These are phyloP conservation scores for Priocnemis perturbator DNA, from an alignment of 2,888 invertebrate genomes.

Conservation along the genomic window DNA sequence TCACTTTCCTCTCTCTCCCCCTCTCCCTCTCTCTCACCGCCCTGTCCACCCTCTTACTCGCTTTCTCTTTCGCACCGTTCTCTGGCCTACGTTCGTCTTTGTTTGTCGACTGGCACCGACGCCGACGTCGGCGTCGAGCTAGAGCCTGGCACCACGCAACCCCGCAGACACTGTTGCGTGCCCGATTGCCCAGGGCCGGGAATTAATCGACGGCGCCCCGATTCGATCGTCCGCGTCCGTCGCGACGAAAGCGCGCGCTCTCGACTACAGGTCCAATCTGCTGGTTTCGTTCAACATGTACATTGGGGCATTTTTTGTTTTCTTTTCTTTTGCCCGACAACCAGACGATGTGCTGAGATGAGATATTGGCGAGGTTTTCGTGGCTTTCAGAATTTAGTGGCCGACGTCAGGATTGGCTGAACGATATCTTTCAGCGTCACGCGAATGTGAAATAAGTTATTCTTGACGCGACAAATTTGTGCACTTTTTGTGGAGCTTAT, in stretches of 20 bases:
- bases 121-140: slow-evolving; percentile 10
- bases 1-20: slow-evolving; percentile 6
- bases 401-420: too few relatives aligned
- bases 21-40: background rate
- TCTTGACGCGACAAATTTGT: too few relatives aligned
- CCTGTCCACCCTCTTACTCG: slow-evolving; percentile 9
- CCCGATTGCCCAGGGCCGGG: slow-evolving; percentile 26
- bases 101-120: background rate
- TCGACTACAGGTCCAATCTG: too few relatives aligned
- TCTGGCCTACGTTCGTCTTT: background rate
- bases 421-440: too few relatives aligned
- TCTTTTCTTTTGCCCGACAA: too few relatives aligned
- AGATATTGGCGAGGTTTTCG: too few relatives aligned
- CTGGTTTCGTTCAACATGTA: too few relatives aligned
- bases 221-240: background rate
- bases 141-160: slow-evolving; percentile 32
- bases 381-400: too few relatives aligned
- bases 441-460: too few relatives aligned
- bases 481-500: too few relatives aligned
- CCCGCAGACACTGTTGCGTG: slow-evolving; percentile 34
- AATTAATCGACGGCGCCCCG: slow-evolving; percentile 27
- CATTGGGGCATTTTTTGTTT: too few relatives aligned
- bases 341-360: too few relatives aligned
- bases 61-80: slow-evolving; percentile 6
- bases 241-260: background rate